Evolutionary conservation across 2,113 vertebrate genomes (phyloP).

Genomic region (Sebastes schlegelii): DNA sequence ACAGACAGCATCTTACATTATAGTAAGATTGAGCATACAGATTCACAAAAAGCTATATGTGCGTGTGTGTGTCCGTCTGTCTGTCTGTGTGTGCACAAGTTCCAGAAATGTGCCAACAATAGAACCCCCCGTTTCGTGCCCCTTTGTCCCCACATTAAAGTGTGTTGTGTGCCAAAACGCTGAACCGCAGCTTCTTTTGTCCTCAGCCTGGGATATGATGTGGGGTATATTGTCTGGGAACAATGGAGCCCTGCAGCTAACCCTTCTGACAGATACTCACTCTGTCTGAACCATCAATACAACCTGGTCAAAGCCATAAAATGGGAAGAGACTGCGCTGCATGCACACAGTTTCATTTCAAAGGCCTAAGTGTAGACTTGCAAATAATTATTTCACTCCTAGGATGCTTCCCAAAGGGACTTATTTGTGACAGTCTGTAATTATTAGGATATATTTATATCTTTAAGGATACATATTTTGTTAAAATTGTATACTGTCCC

Average conservation of each 20-base stretch:
- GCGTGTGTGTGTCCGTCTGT: not conserved
- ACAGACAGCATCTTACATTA: not conserved
- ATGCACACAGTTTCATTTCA: not conserved
- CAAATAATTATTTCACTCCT: not conserved
- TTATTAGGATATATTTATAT: not conserved
- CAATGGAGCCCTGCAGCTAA: conserved; percentile 42
- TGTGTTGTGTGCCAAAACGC: conserved; percentile 63
- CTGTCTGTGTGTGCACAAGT: conserved; percentile 23
- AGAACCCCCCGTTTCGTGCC: conserved; percentile 20
- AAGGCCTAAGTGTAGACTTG: not conserved
- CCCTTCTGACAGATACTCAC: conserved; percentile 28
- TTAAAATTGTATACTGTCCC: not conserved
- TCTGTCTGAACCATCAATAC: conserved; percentile 29
- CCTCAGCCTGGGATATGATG: conserved; percentile 51
- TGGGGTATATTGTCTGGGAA: conserved; percentile 60
- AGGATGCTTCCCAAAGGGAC: not conserved
- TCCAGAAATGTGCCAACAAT: conserved; percentile 59
- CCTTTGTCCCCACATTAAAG: conserved; percentile 46
- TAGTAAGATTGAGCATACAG: not conserved
- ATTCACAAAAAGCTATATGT: not conserved
- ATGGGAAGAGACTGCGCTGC: conserved; percentile 22
- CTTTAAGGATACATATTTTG: not conserved
- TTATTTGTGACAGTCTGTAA: not conserved
- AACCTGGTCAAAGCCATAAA: conserved; percentile 24
- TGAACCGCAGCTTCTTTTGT: conserved; percentile 72